Evolutionary conservation across 2,113 vertebrate species (phyloP).

Genomic region (Hucho hucho): DNA sequence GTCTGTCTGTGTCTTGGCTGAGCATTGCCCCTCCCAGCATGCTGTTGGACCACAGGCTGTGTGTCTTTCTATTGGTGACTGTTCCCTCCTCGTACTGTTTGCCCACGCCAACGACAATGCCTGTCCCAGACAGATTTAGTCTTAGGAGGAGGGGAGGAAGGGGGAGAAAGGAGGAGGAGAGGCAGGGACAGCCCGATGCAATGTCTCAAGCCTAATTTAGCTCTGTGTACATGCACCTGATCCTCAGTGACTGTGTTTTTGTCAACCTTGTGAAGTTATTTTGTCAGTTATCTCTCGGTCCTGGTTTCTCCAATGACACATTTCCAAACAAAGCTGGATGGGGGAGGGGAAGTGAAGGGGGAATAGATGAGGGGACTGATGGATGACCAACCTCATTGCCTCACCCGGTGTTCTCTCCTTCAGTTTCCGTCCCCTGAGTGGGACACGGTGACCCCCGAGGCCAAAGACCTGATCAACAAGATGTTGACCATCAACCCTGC

Average conservation of each 20-base stretch:
- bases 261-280: too few relatives aligned
- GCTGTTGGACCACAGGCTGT: not conserved
- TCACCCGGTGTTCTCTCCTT: not conserved
- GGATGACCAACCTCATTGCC: not conserved
- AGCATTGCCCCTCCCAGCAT: not conserved
- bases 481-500: slow-evolving; percentile 97
- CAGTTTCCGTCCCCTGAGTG: slow-evolving; percentile 98
- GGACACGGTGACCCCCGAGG: slow-evolving; percentile 97
- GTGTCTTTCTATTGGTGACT: not conserved
- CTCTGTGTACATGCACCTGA: too few relatives aligned
- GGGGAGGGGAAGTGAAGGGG: not conserved
- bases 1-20: slow-evolving; percentile 2
- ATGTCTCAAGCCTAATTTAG: too few relatives aligned
- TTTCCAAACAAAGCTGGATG: not conserved
- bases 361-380: not conserved
- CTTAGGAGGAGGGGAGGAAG: not conserved
- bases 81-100: not conserved
- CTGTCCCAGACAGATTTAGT: not conserved
- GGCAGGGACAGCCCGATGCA: not conserved
- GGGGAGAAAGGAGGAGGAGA: not conserved
- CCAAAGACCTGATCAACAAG: slow-evolving; percentile 98
- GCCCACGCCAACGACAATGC: not conserved
- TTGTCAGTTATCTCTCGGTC: too few relatives aligned
- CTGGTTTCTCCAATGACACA: too few relatives aligned
- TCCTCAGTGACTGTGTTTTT: too few relatives aligned